A percentile compares a stretch with the other conserved stretches of the same genome.
Conservation (phyloP, 2,888 invertebrate genomes). For the Cantharis rufa region DNA sequence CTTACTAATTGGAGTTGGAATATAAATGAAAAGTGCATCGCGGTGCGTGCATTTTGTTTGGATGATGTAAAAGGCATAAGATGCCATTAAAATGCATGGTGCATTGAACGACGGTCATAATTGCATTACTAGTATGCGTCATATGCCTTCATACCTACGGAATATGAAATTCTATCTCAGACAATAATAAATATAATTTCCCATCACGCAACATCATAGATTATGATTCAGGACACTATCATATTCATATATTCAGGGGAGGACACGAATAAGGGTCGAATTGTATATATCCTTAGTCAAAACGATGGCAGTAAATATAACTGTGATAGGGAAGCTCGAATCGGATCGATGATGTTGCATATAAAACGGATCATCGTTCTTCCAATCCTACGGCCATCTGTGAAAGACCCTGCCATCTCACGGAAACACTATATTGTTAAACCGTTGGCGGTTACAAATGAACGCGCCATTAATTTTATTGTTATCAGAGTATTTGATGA, state of each 20-base stretch:
- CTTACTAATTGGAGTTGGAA: not conserved
- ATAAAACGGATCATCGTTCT: constrained; percentile 47
- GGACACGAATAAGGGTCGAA: constrained; percentile 34
- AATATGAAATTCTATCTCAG: constrained; percentile 22
- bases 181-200: constrained; percentile 49
- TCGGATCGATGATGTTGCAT: constrained; percentile 44
- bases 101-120: constrained; percentile 16
- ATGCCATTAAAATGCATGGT: constrained; percentile 18
- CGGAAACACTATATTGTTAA: constrained; percentile 20
- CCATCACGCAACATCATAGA: constrained; percentile 47
- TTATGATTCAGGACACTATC: constrained; percentile 49
- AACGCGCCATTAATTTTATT: constrained; percentile 21
- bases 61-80: constrained; percentile 7
- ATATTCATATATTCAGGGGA: constrained; percentile 46
- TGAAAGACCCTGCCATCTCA: constrained; percentile 23
- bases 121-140: constrained; percentile 24
- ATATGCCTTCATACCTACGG: constrained; percentile 10
- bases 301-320: constrained; percentile 41
- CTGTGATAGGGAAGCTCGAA: constrained; percentile 39
- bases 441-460: constrained; percentile 11
- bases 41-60: not conserved
- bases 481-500: not conserved
- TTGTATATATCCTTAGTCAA: constrained; percentile 36
- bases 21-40: not conserved
- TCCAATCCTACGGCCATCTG: constrained; percentile 32